Evolutionary conservation across 2,113 vertebrate genomes (phyloP), one percentile per base, ranked within the genome.

Genomic region (Empidonax traillii): DNA sequence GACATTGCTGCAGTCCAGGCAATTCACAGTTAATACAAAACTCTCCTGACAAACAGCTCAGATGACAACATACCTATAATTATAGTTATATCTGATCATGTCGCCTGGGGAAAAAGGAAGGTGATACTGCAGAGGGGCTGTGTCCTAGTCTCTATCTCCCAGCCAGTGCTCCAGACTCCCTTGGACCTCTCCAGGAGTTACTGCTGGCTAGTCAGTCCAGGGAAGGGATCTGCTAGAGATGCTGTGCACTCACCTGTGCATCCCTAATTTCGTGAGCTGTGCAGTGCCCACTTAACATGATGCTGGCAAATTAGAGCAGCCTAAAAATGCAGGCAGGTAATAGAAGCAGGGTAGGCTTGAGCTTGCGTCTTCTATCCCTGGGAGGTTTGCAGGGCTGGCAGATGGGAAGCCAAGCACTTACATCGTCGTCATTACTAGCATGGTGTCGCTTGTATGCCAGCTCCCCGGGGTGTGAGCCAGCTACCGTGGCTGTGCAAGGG

Each of bases 11-110:
- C 59, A 67, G 76, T 37, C 49, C 56, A 44, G 92, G 79, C 72
- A 88, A 55, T 30, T 55, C 37, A 86, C 4, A 71, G 96, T 92
- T 95, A 94, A 92, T 6, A 52, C 15, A 8, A 43, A 87, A 61
- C 52, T 92, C 59, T 91, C 92, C 25, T 86, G 95, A 96, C 82
- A 95, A 97, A 91, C 83, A 88, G 90, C 85, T 90, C 69, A 21
- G 61, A 89, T 80, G 85, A 89, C 78, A 82, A 94, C 75, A 89
- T 59, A 88, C 88, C 94, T 84, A 94, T 84, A 86, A 90, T 89
- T 94, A 89, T 94, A 63, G 85, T 91, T 85, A 14, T 83, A 88
- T 74, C 87, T 94, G 72, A 94, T 94, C 52, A 14, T 3, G 25
- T 47, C 1, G 13, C 89, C n/a, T 4, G 44, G 61, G 93, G 79